These are phyloP conservation scores for Muscicapa comitata DNA, from an alignment of 2,797 vertebrate species.

Conservation along the genomic window DNA sequence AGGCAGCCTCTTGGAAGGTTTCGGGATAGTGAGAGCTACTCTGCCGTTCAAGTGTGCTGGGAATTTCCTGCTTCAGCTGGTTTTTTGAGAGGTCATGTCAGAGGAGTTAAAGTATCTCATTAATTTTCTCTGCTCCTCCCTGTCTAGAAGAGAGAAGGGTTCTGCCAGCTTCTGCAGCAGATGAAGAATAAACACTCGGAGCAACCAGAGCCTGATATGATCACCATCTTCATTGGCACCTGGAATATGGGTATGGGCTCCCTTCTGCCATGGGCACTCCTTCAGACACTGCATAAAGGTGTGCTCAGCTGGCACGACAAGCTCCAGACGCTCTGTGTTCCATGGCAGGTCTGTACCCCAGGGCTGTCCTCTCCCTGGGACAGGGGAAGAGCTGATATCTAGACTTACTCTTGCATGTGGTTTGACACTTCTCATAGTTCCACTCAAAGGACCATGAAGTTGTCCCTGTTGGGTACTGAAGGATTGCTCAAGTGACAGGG, in stretches of 20 bases:
- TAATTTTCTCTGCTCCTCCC: conserved; percentile 32
- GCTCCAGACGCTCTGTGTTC: background rate
- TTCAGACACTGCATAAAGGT: background rate
- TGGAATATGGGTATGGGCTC: conserved; percentile 95
- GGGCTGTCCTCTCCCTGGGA: background rate
- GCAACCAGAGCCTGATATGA: conserved; percentile 97
- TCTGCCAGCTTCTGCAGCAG: conserved; percentile 96
- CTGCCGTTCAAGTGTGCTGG: background rate
- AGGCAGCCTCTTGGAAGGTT: background rate
- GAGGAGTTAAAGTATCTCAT: background rate
- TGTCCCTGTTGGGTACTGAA: background rate
- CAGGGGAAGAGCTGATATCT: background rate
- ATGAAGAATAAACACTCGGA: conserved; percentile 98
- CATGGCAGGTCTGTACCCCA: background rate
- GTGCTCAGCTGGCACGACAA: background rate
- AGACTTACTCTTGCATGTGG: background rate
- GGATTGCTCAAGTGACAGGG: background rate
- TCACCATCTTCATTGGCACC: conserved; percentile 95
- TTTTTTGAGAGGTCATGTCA: background rate
- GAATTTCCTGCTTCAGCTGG: background rate
- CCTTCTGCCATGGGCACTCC: background rate
- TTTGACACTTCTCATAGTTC: background rate
- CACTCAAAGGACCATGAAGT: background rate
- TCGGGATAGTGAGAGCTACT: background rate
- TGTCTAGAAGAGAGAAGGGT: conserved; percentile 93